Evolutionary conservation across 2,888 invertebrate species (phyloP), one percentile per base, ranked within the genome.

Genomic region (Scaptodrosophila latifasciaeformis): DNA sequence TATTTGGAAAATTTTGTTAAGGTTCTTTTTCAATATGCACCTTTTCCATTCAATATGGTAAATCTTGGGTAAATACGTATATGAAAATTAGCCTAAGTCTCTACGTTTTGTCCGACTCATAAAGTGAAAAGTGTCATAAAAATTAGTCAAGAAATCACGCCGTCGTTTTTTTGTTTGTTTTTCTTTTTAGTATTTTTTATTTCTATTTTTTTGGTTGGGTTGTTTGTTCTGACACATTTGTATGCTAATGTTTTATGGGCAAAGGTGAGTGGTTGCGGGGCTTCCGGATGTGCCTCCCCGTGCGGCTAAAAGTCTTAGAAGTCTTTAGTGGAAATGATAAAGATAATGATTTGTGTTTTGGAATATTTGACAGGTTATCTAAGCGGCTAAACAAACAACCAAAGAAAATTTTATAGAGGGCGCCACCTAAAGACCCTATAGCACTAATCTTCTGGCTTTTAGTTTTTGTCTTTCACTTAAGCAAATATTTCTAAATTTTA

Each of bases 91-190:
- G 65, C 62, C 62, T 49, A 43, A 31, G 48, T 13, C 35, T 17
- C 2, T 1, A 12, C 35, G 7, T 24, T 24, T 7, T 24, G 24
- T 42, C 18, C 47, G 35, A 27, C 53, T 59, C 75, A 72, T 78
- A 70, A 72, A 72, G 59, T 81, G 75, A 78, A 80, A 80, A 81
- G 81, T 74, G 81, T 74, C 72, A 78, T 78, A 81, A 81, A 74
- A 74, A 74, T 74, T 74, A 74, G 72, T 74, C 81, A 74, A 72
- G 72, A 72, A 80, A 72, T 72, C 72, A 70, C 75, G 78, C 70
- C 62, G 66, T 45, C 70, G 48, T 21, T 19, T 31, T 45, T 50
- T 56, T 56, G 24, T 18, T 37, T 51, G 49, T 45, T 30, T 35
- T 39, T 27, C 34, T 42, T 55, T 39, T 47, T 27, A 40, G 43